Base-by-base conservation (phyloP, 2,113 vertebrate species). In the Lamprologus speciosus region DNA sequence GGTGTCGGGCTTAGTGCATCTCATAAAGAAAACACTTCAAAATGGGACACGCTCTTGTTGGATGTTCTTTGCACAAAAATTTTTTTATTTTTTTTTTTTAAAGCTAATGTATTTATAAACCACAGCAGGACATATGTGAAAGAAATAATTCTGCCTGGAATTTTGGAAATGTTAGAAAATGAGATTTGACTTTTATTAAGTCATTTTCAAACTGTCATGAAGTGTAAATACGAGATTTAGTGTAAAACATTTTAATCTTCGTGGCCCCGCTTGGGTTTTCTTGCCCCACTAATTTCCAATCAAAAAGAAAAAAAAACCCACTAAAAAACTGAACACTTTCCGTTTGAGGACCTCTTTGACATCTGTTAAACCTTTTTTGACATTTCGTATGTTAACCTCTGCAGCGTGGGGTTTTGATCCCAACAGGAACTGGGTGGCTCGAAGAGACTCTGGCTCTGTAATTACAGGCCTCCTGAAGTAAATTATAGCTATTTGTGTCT, bases 401-500 rank as follows among this genome's bases (percentile, higher is more conserved):
- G 92, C 90, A 96, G 92, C 37, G 90, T 91, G 75, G 93, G 93
- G 94, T 96, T 96, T 95, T 96, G 94, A 95, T 95, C 94, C 94
- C 93, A 92, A 96, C 96, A 97, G 96, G 96, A 97, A 97, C 96
- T 95, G 94, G 95, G 96, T 95, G 95, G 95, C 96, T 96, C 94
- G 90, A 90, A 89, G 94, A 96, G 95, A 96, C 96, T 96, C 95
- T 96, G 95, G 96, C 96, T 95, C 96, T 97, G 95, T 97, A 97
- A 97, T 97, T 97, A 97, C 95, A 96, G 96, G 96, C 96, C 96
- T 97, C 96, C 96, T 97, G 96, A 97, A 97, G 96, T 96, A 97
- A 97, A 97, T 97, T 97, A 97, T 96, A 97, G 96, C 96, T 97
- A 97, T 97, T 97, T 97, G 96, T 97, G 97, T 97, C 97, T 97